Evolutionary conservation across 2,888 invertebrate genomes (phyloP).

Genomic region (Netelia fuscicornis): DNA sequence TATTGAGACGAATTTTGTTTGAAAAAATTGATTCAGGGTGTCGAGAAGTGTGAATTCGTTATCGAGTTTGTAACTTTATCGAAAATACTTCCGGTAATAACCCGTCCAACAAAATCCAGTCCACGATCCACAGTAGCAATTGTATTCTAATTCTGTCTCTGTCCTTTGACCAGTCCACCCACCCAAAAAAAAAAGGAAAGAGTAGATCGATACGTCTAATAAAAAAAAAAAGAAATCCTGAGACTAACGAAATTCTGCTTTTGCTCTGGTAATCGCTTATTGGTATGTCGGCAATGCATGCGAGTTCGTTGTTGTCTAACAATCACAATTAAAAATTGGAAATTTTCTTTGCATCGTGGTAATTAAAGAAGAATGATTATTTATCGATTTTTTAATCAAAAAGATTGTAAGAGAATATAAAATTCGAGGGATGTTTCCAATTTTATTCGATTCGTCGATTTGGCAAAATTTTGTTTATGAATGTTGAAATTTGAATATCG

Average conservation of each 20-base stretch:
- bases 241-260: slow-evolving; percentile 82
- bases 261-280: slow-evolving; percentile 85
- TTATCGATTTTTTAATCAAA: background rate
- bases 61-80: background rate
- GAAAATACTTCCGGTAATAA: background rate
- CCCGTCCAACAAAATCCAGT: slow-evolving; percentile 56
- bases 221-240: slow-evolving; percentile 55
- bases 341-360: slow-evolving; percentile 25
- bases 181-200: slow-evolving; percentile 29
- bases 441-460: background rate
- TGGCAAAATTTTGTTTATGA: slow-evolving; percentile 33
- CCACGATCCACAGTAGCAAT: slow-evolving; percentile 53
- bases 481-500: background rate
- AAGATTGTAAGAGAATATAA: background rate
- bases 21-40: background rate
- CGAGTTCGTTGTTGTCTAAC: slow-evolving; percentile 66
- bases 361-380: background rate
- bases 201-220: slow-evolving; percentile 13
- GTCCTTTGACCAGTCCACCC: slow-evolving; percentile 66
- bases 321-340: slow-evolving; percentile 3
- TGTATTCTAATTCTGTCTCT: slow-evolving; percentile 46
- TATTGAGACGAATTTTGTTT: background rate
- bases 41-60: slow-evolving; percentile 3
- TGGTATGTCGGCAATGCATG: slow-evolving; percentile 84
- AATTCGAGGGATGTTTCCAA: background rate